Evolutionary conservation across 2,888 invertebrate genomes (phyloP).

Genomic region (Nemotelus nigrinus): DNA sequence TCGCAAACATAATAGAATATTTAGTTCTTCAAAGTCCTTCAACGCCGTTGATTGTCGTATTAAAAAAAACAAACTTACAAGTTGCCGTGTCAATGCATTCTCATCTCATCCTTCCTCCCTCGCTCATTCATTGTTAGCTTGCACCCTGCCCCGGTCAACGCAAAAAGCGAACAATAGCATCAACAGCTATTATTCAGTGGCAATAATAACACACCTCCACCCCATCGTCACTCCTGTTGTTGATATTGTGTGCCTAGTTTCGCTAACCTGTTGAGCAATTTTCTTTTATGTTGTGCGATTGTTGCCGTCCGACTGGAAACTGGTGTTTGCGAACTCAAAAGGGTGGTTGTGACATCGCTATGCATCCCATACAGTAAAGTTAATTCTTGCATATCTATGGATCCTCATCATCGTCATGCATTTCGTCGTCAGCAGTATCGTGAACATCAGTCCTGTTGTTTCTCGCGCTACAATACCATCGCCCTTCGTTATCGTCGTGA

Average conservation of each 20-base stretch:
- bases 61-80: not conserved
- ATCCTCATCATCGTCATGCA: too few species aligned
- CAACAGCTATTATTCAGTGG: conserved; percentile 21
- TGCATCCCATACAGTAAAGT: conserved; percentile 3
- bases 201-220: conserved; percentile 5
- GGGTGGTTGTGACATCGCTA: not conserved
- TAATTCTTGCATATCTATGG: too few species aligned
- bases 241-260: not conserved
- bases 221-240: not conserved
- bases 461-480: not conserved
- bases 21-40: too few species aligned
- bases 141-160: too few species aligned
- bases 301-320: not conserved
- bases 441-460: conserved; percentile 1
- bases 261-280: conserved; percentile 6
- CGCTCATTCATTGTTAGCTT: too few species aligned
- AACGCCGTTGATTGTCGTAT: not conserved
- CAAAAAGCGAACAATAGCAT: not conserved
- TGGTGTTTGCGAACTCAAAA: not conserved
- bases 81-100: not conserved
- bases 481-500: not conserved
- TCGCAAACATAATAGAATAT: too few species aligned
- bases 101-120: not conserved
- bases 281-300: not conserved
- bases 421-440: not conserved